Evolutionary conservation across 2,888 invertebrate genomes (phyloP), one percentile per base, ranked within the genome.

Genomic region (Heteromyza rotundicornis): DNA sequence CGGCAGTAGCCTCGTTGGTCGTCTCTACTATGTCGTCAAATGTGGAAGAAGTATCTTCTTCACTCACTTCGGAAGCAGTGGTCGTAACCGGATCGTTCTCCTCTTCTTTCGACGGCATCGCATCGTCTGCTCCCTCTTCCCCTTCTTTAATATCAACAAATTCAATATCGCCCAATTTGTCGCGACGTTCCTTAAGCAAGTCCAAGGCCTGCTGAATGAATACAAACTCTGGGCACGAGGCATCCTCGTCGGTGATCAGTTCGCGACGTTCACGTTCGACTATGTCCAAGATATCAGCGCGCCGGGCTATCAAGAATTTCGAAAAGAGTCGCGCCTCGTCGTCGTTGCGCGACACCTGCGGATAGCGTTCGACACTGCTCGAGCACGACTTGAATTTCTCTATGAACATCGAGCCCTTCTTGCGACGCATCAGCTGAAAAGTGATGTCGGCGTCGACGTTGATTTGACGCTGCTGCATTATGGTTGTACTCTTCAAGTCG

Each of bases 391-490:
- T 64, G 35, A 60, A 73, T 49, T 76, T 77, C 59, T 81, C 81
- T 57, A 83, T 79, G 50, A 77, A 76, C 60, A 83, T 72, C 62
- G 80, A 82, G n/a, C 89, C 90, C 62, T 90, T 89, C 67, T 90
- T 87, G n/a, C 94, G 89, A 68, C 90, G 89, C 90, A 98, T 97
- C 70, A 98, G 84, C 66, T 90, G 90, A 85, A 98, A 89, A 58
- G 87, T 88, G 20, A 95, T 88, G 20, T 83, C 83, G 67, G 91
- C 89, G n/a, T 89, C 90, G 50, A 88, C 85, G 60, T 74, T 78
- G 50, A 81, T 73, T 8, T 71, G 74, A 2, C 57, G 68, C 63
- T 81, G 81, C 58, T 82, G 80, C 8, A 81, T 71, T 64, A 81
- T 78, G 32, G 72, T 74, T 65, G 79, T 92, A 89, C 95, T 89